phyloP scores from a whole-genome alignment of 2,888 invertebrate species.

The Ectemnius cavifrons region DNA sequence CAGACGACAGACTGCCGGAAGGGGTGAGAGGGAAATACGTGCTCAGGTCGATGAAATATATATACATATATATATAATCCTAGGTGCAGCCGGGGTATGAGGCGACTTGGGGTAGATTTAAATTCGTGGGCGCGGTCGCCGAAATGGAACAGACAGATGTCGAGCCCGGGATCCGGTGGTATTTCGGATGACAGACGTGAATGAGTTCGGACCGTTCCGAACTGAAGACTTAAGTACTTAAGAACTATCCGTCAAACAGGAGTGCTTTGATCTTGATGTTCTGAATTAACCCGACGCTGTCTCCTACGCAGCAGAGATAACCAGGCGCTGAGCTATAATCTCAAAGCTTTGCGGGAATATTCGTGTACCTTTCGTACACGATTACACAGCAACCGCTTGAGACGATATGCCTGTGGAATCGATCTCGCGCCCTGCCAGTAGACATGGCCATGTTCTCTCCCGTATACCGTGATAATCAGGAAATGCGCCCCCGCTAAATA shows the following conservation, averaged over 20 bases:
- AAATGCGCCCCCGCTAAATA: slow-evolving; percentile 37
- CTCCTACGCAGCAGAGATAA: neutral
- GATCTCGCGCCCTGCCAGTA: slow-evolving; percentile 41
- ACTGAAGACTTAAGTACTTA: too few relatives aligned
- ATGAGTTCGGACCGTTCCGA: neutral
- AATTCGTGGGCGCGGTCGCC: slow-evolving; percentile 4
- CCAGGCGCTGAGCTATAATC: neutral
- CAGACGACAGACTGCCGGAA: neutral
- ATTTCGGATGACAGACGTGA: neutral
- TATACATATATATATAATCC: neutral
- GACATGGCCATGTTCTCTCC: slow-evolving; percentile 39
- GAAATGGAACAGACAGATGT: slow-evolving; percentile 2
- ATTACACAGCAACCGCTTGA: neutral
- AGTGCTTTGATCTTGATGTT: too few relatives aligned
- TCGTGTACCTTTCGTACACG: slow-evolving; percentile 29
- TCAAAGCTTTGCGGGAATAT: neutral
- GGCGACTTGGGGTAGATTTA: slow-evolving; percentile 7
- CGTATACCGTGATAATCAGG: slow-evolving; percentile 49
- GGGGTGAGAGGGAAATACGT: neutral
- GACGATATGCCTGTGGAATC: slow-evolving; percentile 36
- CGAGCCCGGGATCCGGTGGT: neutral
- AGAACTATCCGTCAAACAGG: too few relatives aligned
- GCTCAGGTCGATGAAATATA: slow-evolving; percentile 7
- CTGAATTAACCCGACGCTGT: too few relatives aligned
- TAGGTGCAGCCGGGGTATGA: neutral